phyloP scores from a whole-genome alignment of 1,140 invertebrate species.

The Panulirus ornatus region DNA sequence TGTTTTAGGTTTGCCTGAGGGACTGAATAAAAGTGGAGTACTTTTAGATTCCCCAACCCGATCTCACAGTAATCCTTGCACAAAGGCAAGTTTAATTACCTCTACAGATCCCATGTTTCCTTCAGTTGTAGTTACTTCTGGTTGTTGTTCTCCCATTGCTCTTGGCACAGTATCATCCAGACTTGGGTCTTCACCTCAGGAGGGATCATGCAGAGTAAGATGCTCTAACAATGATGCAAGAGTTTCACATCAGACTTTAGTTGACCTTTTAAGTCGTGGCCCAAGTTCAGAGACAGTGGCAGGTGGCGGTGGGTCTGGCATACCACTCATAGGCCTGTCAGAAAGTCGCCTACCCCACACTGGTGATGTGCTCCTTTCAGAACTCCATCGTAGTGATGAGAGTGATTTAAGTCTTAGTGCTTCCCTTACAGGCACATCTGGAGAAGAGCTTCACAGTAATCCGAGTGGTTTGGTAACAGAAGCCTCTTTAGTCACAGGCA shows the following conservation, averaged over 20 bases:
- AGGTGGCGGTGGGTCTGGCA: constrained; percentile 21
- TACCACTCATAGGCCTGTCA: constrained; percentile 33
- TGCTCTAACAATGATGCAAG: constrained; percentile 18
- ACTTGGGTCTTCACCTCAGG: background rate
- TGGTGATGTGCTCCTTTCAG: constrained; percentile 62
- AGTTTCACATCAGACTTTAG: constrained; percentile 42
- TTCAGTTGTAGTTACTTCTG: constrained; percentile 54
- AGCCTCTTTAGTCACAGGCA: constrained; percentile 45
- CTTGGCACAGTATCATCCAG: constrained; percentile 18
- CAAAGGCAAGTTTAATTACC: constrained; percentile 53
- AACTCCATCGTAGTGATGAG: constrained; percentile 66
- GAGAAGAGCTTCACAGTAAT: constrained; percentile 57
- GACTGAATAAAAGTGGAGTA: constrained; percentile 38
- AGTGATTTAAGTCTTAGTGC: constrained; percentile 62
- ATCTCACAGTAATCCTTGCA: constrained; percentile 25
- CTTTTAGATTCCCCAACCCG: constrained; percentile 19
- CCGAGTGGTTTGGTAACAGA: constrained; percentile 46
- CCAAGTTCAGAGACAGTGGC: constrained; percentile 26
- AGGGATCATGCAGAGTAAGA: constrained; percentile 10
- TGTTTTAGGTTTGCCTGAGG: constrained; percentile 21
- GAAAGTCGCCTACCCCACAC: constrained; percentile 48
- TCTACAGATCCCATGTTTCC: constrained; percentile 63
- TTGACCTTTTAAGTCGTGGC: constrained; percentile 47
- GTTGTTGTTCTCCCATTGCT: constrained; percentile 39
- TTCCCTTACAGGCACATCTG: constrained; percentile 27